Evolutionary conservation across 2,888 invertebrate genomes (phyloP).

Genomic region (Incurvaria masculella): DNA sequence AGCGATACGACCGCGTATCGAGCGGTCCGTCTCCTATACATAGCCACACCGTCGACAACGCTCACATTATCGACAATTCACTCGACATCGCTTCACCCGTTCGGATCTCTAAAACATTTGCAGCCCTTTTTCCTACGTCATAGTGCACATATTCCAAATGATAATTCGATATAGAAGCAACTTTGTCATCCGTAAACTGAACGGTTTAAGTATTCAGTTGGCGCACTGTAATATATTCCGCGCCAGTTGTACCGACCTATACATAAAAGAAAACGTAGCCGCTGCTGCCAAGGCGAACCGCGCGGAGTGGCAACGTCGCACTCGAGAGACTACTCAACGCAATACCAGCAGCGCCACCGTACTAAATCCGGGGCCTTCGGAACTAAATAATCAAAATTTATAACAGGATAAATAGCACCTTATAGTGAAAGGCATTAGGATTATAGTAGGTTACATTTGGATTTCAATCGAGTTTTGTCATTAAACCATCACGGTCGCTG

Average conservation of each 20-base stretch:
- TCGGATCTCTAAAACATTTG: no score
- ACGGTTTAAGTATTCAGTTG: constrained; percentile 46
- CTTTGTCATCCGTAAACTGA: background rate
- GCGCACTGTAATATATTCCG: constrained; percentile 57
- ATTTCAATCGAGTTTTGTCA: no score
- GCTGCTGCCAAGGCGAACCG: constrained; percentile 37
- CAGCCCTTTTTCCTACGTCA: no score
- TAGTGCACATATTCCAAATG: no score
- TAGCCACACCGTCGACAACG: constrained; percentile 29
- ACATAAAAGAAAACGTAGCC: constrained; percentile 45
- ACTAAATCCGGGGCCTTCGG: background rate
- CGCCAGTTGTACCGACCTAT: constrained; percentile 55
- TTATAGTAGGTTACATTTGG: no score
- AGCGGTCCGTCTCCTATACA: constrained; percentile 33
- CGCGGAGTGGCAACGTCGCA: constrained; percentile 50
- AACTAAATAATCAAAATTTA: no score
- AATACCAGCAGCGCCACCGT: background rate
- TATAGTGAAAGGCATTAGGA: no score
- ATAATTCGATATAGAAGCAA: background rate
- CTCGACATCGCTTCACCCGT: background rate
- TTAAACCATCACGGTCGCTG: no score
- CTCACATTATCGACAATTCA: background rate
- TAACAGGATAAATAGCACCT: no score
- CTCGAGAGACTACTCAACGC: background rate
- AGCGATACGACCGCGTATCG: constrained; percentile 3